Evolutionary conservation across 1,140 invertebrate species (phyloP), one percentile per base, ranked within the genome.

Genomic region (Onthophagus taurus): DNA sequence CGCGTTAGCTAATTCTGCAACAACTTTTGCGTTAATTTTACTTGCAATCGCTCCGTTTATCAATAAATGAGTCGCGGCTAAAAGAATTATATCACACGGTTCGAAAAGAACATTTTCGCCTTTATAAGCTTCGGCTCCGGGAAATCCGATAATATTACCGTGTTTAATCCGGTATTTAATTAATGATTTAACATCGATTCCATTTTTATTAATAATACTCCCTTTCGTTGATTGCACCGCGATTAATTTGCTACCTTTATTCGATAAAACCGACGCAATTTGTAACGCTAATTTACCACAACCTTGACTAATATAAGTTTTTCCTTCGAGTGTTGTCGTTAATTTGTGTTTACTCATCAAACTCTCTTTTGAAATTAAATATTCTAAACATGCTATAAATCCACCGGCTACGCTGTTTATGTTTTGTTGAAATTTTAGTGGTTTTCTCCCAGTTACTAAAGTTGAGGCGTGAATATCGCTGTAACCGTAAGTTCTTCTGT

Each of bases 281-380:
- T 99, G 96, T 18, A 98, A 72, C 58, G 96, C 96, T 12, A 99
- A 96, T 70, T 99, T 99, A 80, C 95, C 95, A 67, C 97, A 95
- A 52, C 94, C 96, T 81, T 97, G 96, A 16, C 99, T 79, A 62
- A 99, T 97, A 66, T 97, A 97, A 1, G 90, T 83, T 68, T 99
- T 99, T 45, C 89, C 92, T 53, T 85, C 86, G 81, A 94, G 95
- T 14, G 95, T 95, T 42, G 94, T 89, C 9, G 86, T 29, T 7
- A 41, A 9, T n/a, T 17, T 29, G 4, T 26, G 8, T 29, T 29
- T 29, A 5, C 14, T 21, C 38, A 41, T 41, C 3, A 29, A 26
- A 1, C 18, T 19, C 11, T 16, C 12, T 2, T 26, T 16, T 11
- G n/a, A 18, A 12, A 29, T 29, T 13, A 41, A 41, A 7, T 26